Base-by-base conservation (phyloP, 1,140 invertebrate species). In the Cyphomyrmex costatus region DNA sequence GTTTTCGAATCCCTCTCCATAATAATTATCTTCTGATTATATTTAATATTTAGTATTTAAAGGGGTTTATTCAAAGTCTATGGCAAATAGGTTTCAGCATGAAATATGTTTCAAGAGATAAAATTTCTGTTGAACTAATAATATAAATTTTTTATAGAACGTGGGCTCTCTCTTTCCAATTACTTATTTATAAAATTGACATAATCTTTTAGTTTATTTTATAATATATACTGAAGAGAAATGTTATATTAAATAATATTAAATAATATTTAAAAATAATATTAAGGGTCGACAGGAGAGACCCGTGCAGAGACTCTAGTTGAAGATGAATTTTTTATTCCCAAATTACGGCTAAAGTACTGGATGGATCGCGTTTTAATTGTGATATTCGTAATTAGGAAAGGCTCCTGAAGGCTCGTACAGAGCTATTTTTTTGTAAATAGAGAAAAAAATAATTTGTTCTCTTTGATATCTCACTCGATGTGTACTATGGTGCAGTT, bases 31-130 rank as follows among this genome's bases (percentile, higher is more conserved):
- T 61, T 30, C 12, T 49, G 12, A 21, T 16, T 74, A 14, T 27
- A 79, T 36, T 53, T 27, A 74, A 83, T 49, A 30, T 63, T 77
- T 77, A 2, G 19, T 56, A 42, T 73, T 82, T 73, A 46, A 83
- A 83, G 53, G 53, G 36, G 14, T 27, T 83, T 60, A 83, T 83
- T 83, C 79, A 83, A 83, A 74, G 79, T 74, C 61, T 83, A 82
- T 83, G 68, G 66, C 66, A 73, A 82, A 36, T 73, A 24, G 51
- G 33, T 46, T 42, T 42, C 8, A 46, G 68, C 68, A 73, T 83
- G 53, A 60, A 60, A 74, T 14, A 80, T 21, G 24, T 33, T 30
- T 58, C 19, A 24, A 7, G 0, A 58, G 19, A 33, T 74, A 46
- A 79, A 33, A n/a, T 42, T 24, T 56, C 21, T 8, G 42, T 70